phyloP scores from a whole-genome alignment of 2,797 vertebrate genomes.

The Sebastes hubbsi region DNA sequence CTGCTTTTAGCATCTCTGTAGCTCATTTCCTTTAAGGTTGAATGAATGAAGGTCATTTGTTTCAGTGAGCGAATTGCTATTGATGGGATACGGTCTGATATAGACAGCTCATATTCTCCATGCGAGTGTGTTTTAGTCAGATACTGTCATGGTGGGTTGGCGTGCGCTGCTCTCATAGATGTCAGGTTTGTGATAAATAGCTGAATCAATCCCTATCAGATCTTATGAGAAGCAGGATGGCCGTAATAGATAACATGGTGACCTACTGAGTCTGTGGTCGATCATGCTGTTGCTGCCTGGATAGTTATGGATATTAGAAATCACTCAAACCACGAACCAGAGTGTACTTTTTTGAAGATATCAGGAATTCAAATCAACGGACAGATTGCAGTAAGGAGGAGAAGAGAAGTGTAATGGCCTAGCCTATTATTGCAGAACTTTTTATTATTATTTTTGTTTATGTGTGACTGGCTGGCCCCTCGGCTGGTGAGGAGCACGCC shows the following conservation, averaged over 20 bases:
- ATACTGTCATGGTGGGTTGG: conserved; percentile 1
- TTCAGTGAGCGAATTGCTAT: not conserved
- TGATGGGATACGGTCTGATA: conserved; percentile 14
- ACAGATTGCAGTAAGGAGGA: not conserved
- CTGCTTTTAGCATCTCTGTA: conserved; percentile 3
- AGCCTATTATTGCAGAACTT: conserved; percentile 45
- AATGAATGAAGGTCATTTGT: conserved; percentile 32
- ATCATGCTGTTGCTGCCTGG: conserved; percentile 14
- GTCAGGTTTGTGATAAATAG: conserved; percentile 40
- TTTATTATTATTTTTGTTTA: conserved; percentile 44
- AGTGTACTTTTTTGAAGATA: not conserved
- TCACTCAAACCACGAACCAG: conserved; percentile 20
- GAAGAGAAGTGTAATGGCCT: conserved; percentile 37
- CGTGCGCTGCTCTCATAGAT: not conserved
- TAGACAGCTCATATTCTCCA: conserved; percentile 20
- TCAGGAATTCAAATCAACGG: not conserved
- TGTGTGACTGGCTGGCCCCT: conserved; percentile 15
- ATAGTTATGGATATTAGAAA: conserved; percentile 19
- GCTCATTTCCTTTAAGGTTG: conserved; percentile 39
- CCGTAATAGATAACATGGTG: conserved; percentile 4
- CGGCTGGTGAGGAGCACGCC: conserved; percentile 32
- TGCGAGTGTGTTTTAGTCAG: conserved; percentile 21
- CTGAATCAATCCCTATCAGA: conserved; percentile 32
- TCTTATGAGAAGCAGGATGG: conserved; percentile 10
- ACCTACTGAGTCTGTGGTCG: conserved; percentile 24